These are phyloP conservation scores for Cyphomyrus discorhynchus DNA, from an alignment of 2,113 vertebrate genomes.

Conservation along the genomic window DNA sequence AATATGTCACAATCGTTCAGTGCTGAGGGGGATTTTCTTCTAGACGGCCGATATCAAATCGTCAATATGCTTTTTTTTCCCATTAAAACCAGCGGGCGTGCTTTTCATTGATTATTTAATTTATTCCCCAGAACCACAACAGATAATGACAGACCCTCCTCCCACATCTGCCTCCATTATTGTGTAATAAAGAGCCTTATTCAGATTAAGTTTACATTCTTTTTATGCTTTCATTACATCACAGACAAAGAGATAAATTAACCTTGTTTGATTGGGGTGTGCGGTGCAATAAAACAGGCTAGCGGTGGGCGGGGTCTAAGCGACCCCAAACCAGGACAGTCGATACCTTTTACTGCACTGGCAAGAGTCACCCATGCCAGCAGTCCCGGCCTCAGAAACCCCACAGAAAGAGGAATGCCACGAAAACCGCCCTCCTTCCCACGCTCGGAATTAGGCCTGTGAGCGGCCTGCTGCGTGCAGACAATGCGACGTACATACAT, in stretches of 20 bases:
- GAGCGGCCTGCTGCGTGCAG: background rate
- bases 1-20: background rate
- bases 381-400: background rate
- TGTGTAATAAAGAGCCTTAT: conserved; percentile 5
- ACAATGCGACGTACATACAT: background rate
- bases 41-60: background rate
- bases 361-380: background rate
- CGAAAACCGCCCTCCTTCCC: background rate
- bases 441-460: background rate
- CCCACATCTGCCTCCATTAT: background rate
- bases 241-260: conserved; percentile 18
- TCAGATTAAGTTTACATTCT: conserved; percentile 4
- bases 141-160: conserved; percentile 9
- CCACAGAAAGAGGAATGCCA: background rate
- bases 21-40: background rate
- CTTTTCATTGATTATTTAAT: background rate
- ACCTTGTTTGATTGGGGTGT: conserved; percentile 3
- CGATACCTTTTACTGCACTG: conserved; percentile 8
- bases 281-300: conserved; percentile 4
- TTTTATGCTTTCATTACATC: conserved; percentile 3
- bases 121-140: background rate
- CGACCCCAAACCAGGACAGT: background rate
- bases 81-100: background rate
- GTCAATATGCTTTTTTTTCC: background rate
- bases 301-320: background rate